Base-by-base conservation (phyloP, 2,888 invertebrate species). In the Erebia epiphron region DNA sequence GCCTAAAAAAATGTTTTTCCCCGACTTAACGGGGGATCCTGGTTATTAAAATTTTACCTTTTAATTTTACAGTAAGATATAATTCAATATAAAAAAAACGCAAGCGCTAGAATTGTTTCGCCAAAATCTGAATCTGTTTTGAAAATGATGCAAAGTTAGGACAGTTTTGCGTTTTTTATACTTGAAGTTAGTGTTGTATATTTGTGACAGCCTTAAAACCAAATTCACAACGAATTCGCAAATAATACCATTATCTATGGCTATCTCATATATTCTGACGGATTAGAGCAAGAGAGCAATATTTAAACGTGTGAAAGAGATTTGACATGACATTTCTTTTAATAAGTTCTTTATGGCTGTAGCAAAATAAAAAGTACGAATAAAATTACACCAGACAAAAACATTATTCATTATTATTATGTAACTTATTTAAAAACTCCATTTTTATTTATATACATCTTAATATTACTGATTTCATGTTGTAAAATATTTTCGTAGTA, bases 401-500 rank as follows among this genome's bases (percentile, higher is more conserved):
- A 41, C 58, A 21, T 57, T 67, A 21, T 57, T 41, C n/a, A 16
- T 60, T n/a, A 16, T 41, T 41, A 57, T 46, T 46, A 57, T 67
- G 61, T 54, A 54, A 58, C 60, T 68, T 43, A 68, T 54, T 70
- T 61, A 66, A 67, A 73, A 49, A 62, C 18, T 50, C 21, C 68
- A 67, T 67, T 67, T 49, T 69, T 67, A 71, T 71, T 73, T 73
- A 68, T 70, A 64, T 63, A 67, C 43, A 64, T 62, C 60, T 64
- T 52, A 62, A 9, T 62, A 21, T 46, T 46, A 60, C 49, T 52
- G 57, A 46, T 64, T 67, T 72, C 64, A 71, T 68, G 18, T 68
- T 72, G 70, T 73, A 73, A 76, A 64, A 67, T 69, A 58, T 69
- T 64, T 49, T 49, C 70, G 67, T 75, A 67, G 66, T 74, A 65